phyloP scores from a whole-genome alignment of 2,888 invertebrate species.

The Branchellion lobata region DNA sequence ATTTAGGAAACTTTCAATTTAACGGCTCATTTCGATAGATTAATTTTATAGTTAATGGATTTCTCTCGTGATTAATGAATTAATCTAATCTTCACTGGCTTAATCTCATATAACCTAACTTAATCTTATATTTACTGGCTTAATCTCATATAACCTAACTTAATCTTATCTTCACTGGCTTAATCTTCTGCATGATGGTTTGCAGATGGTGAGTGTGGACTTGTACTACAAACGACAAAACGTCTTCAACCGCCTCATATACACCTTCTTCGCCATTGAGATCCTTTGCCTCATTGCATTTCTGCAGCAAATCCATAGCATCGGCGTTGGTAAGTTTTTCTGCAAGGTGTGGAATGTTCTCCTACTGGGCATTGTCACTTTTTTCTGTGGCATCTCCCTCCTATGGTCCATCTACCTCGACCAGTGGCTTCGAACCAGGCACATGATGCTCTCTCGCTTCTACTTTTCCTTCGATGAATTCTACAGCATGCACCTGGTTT shows the following conservation, averaged over 20 bases:
- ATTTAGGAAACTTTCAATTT: no score
- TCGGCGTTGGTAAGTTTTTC: conserved; percentile 37
- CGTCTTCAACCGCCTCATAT: conserved; percentile 13
- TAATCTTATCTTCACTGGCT: no score
- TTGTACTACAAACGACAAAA: not conserved
- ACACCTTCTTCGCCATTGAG: conserved; percentile 17
- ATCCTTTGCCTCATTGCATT: conserved; percentile 2
- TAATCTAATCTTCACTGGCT: no score
- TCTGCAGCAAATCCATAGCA: conserved; percentile 4
- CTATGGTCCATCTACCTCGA: conserved; percentile 30
- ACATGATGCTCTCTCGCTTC: not conserved
- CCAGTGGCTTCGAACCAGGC: conserved; percentile 16
- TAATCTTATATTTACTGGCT: no score
- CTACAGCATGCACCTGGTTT: conserved; percentile 23
- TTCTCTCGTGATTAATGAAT: no score
- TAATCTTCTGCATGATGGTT: no score
- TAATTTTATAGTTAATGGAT: no score
- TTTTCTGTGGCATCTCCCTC: conserved; percentile 14
- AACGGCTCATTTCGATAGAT: no score
- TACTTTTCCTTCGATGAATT: conserved; percentile 36
- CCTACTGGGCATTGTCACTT: not conserved
- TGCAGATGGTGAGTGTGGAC: conserved; percentile 25
- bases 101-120: no score
- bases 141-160: no score
- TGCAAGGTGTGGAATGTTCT: conserved; percentile 40